Conservation (phyloP, 2,113 vertebrate genomes). For the Ptilonorhynchus violaceus region DNA sequence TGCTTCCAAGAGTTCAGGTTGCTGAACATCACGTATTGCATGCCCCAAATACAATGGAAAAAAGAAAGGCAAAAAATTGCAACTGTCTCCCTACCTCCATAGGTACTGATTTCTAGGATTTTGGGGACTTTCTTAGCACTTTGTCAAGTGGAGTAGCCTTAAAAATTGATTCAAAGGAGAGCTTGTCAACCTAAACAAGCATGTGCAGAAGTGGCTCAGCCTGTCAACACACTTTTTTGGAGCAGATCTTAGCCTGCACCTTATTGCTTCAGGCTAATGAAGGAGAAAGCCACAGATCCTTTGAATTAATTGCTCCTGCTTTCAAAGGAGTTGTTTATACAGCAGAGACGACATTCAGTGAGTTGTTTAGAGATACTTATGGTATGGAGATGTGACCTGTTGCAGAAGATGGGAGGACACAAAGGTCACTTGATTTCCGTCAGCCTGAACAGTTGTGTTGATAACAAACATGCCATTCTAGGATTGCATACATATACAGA, state of each 20-base stretch:
- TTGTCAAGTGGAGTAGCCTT: background rate
- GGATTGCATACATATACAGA: too few species aligned
- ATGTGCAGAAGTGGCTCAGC: background rate
- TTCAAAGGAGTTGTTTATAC: background rate
- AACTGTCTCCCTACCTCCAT: fast-evolving
- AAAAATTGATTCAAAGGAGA: background rate
- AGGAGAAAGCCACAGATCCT: background rate
- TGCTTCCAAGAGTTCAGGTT: constrained; percentile 35
- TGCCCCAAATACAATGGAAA: background rate
- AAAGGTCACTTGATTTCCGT: background rate
- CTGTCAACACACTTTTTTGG: background rate
- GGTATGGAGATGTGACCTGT: background rate
- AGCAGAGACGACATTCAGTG: background rate
- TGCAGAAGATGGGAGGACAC: background rate
- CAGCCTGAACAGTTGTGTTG: background rate
- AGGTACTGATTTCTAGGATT: background rate
- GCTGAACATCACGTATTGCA: background rate
- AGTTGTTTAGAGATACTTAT: background rate
- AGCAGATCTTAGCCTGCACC: background rate
- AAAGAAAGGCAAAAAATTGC: background rate
- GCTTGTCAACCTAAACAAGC: background rate
- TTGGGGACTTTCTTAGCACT: background rate
- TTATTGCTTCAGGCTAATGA: background rate
- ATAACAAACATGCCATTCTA: background rate
- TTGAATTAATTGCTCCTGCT: background rate